Conservation (phyloP, 2,113 vertebrate species). For the Electrona antarctica region DNA sequence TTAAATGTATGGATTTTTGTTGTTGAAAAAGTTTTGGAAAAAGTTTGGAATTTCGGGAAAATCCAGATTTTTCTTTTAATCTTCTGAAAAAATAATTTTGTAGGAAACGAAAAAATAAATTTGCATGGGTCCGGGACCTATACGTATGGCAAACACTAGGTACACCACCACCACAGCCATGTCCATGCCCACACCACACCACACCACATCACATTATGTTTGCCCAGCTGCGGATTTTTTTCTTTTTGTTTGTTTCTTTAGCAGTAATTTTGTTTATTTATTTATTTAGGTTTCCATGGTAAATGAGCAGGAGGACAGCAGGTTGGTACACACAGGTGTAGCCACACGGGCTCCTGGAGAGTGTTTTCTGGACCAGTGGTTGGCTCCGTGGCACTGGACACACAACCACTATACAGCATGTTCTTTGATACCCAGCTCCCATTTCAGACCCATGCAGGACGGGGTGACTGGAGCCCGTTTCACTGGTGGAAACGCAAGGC, state of each 20-base stretch:
- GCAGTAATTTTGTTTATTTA: slow-evolving; percentile 55
- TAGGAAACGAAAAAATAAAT: too few species aligned
- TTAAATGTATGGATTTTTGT: too few species aligned
- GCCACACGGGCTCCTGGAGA: slow-evolving; percentile 31
- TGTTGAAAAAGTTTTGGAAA: too few species aligned
- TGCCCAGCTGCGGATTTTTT: slow-evolving; percentile 46
- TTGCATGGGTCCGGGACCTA: too few species aligned
- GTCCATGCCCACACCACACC: slow-evolving; percentile 15
- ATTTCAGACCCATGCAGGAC: not conserved
- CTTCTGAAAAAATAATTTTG: too few species aligned
- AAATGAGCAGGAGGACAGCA: slow-evolving; percentile 30
- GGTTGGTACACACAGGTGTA: slow-evolving; percentile 64
- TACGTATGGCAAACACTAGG: too few species aligned
- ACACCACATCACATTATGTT: slow-evolving; percentile 26
- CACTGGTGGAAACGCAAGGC: too few species aligned
- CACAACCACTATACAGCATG: not conserved
- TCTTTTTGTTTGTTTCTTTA: slow-evolving; percentile 43
- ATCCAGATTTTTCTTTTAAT: too few species aligned
- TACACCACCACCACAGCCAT: not conserved
- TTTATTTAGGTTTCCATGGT: slow-evolving; percentile 36
- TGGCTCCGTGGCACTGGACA: not conserved
- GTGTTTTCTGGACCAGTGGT: slow-evolving; percentile 1
- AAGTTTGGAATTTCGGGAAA: too few species aligned
- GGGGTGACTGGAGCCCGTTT: too few species aligned
- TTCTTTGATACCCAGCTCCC: not conserved